Conservation (phyloP, 2,113 vertebrate species). For the Pygoscelis adeliae region DNA sequence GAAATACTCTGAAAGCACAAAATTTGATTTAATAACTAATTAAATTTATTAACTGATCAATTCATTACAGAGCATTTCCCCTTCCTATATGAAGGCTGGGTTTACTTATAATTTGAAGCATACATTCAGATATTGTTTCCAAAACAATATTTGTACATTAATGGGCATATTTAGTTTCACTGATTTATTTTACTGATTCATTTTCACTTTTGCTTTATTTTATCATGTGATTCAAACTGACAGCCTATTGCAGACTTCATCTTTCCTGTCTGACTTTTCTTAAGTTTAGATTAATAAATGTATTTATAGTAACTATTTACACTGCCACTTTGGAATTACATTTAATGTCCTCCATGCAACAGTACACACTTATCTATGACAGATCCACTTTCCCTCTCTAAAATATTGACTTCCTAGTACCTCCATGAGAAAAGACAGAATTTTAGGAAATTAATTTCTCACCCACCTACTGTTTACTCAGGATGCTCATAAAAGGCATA, state of each 20-base stretch:
- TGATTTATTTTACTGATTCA: background rate
- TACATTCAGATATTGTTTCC: background rate
- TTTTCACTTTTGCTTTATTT: background rate
- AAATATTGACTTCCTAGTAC: background rate
- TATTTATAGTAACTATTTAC: background rate
- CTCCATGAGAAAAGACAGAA: background rate
- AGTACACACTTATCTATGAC: background rate
- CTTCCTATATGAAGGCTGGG: background rate
- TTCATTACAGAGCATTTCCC: constrained; percentile 38
- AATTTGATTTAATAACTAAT: constrained; percentile 34
- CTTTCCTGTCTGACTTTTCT: background rate
- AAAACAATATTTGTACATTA: background rate
- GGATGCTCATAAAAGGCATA: background rate
- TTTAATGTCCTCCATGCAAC: background rate
- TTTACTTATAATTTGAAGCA: constrained; percentile 40
- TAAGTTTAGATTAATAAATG: background rate
- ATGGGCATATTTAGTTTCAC: background rate
- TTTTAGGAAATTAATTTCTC: background rate
- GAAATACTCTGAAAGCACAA: constrained; percentile 17
- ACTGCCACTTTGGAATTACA: background rate
- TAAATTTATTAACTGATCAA: constrained; percentile 39
- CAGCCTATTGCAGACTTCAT: background rate
- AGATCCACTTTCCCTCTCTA: background rate
- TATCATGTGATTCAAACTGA: background rate
- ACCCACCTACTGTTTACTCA: background rate